Evolutionary conservation across 2,113 vertebrate species (phyloP).

Genomic region (Bubo blakistoni): DNA sequence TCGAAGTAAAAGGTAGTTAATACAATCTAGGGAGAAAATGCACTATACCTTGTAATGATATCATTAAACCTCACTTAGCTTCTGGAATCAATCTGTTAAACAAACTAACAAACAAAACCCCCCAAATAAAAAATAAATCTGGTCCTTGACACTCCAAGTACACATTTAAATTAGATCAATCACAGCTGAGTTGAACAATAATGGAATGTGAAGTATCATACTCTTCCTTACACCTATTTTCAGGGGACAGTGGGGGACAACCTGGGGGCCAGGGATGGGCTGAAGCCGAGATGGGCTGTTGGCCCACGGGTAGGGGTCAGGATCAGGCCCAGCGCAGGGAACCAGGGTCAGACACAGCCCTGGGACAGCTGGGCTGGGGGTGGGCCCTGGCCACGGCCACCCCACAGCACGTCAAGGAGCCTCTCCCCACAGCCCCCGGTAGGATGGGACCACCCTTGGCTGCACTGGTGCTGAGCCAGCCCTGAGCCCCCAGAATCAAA

Average conservation of each 20-base stretch:
- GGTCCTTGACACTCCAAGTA: background rate
- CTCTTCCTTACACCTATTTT: background rate
- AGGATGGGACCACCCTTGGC: background rate
- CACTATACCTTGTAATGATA: slow-evolving; percentile 3
- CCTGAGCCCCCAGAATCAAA: fast-evolving
- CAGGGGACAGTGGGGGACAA: background rate
- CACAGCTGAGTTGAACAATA: background rate
- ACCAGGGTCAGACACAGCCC: background rate
- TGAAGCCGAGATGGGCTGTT: background rate
- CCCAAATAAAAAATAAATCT: background rate
- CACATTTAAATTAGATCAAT: background rate
- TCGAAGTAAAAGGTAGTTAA: slow-evolving; percentile 15
- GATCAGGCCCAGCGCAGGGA: background rate
- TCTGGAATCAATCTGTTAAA: background rate
- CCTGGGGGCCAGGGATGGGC: background rate
- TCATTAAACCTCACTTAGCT: background rate
- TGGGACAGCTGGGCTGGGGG: background rate
- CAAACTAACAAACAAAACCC: background rate
- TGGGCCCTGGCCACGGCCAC: too few species aligned
- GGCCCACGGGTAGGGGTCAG: fast-evolving
- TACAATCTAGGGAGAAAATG: background rate
- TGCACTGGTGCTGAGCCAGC: background rate
- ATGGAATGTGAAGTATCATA: background rate
- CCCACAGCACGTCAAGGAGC: background rate
- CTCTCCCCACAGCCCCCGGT: background rate